Evolutionary conservation across 2,888 invertebrate species (phyloP).

Genomic region (Trichogramma evanescens): DNA sequence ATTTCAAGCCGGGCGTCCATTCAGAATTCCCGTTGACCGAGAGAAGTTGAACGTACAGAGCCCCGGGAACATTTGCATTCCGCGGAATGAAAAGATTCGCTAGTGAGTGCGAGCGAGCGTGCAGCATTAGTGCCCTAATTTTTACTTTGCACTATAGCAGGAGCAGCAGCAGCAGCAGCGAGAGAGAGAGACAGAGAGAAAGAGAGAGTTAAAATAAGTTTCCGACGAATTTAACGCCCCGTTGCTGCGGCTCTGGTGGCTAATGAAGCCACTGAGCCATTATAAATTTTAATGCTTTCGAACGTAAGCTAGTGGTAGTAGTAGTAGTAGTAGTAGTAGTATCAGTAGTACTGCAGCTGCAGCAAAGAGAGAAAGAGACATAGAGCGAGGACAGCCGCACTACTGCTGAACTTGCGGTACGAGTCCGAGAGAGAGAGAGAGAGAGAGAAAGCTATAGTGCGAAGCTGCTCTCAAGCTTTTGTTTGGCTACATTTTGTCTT

Average conservation of each 20-base stretch:
- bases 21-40: not conserved
- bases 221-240: slow-evolving; percentile 13
- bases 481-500: no score
- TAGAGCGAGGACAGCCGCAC: not conserved
- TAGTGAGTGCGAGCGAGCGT: not conserved
- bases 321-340: no score
- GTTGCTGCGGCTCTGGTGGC: not conserved
- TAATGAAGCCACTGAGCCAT: slow-evolving; percentile 19
- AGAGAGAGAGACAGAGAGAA: slow-evolving; percentile 8
- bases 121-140: slow-evolving; percentile 2
- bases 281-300: slow-evolving; percentile 18
- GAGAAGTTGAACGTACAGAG: not conserved
- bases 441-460: not conserved
- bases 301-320: no score
- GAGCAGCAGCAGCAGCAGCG: not conserved
- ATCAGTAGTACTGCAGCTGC: no score
- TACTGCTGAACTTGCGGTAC: not conserved
- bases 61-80: no score
- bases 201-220: slow-evolving; percentile 19
- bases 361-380: not conserved
- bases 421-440: not conserved
- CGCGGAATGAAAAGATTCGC: slow-evolving; percentile 4
- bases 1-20: no score
- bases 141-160: slow-evolving; percentile 7
- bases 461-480: not conserved